These are phyloP conservation scores for Acanthaster planci DNA, from an alignment of 35 echinoderm and acorn worm species.

Conservation along the genomic window DNA sequence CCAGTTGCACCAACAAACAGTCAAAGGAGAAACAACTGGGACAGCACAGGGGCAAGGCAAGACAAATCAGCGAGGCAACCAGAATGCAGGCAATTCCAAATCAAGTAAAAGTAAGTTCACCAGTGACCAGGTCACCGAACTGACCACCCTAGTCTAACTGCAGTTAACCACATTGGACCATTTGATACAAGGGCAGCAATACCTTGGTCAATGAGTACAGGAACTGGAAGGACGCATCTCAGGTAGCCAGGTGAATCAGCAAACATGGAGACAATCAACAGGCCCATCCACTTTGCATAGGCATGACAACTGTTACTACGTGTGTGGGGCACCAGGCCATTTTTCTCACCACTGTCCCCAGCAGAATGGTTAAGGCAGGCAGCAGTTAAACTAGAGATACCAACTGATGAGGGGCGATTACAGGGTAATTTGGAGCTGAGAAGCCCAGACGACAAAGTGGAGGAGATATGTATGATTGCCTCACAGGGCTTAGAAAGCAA, in stretches of 20 bases:
- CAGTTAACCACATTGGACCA: neutral
- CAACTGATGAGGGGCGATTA: slow-evolving; percentile 22
- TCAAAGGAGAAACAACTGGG: neutral
- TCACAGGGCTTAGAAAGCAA: neutral
- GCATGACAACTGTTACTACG: neutral
- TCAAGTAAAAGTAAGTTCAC: too few species aligned
- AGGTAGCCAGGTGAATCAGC: neutral
- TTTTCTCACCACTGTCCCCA: neutral
- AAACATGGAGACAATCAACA: neutral
- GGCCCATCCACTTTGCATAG: neutral
- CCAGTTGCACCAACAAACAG: neutral
- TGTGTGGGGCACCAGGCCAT: slow-evolving; percentile 23
- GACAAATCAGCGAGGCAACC: neutral
- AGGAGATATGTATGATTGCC: neutral
- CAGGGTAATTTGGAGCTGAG: neutral
- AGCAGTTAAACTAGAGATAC: slow-evolving; percentile 37
- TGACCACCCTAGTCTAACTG: neutral
- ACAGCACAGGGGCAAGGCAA: neutral
- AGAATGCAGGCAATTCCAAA: too few species aligned
- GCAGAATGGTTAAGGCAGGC: neutral
- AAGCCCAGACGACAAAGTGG: neutral
- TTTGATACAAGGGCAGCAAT: neutral
- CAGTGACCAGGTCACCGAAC: neutral
- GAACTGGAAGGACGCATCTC: neutral
- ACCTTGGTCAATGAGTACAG: neutral